Conservation (phyloP, 2,888 invertebrate species). For the Chrysolina americana region DNA sequence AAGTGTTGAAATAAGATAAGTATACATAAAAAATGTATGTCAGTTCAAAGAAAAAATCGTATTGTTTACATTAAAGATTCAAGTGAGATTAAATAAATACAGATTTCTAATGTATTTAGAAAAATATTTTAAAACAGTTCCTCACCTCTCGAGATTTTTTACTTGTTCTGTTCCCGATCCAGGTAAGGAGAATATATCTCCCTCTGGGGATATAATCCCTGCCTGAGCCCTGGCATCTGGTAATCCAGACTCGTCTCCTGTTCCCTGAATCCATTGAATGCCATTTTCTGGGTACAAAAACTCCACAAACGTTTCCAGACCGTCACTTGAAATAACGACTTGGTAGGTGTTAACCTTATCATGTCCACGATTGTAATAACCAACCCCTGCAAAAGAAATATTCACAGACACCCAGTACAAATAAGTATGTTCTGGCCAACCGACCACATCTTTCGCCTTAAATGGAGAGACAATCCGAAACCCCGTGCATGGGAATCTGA, state of each 20-base stretch:
- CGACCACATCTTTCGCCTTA: too few species aligned
- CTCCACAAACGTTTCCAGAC: constrained; percentile 86
- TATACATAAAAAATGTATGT: too few species aligned
- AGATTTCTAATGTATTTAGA: neutral
- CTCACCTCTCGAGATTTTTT: constrained; percentile 83
- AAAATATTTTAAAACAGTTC: constrained; percentile 17
- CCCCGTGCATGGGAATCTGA: too few species aligned
- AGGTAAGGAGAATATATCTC: constrained; percentile 80
- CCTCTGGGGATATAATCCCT: constrained; percentile 90
- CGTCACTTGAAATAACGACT: constrained; percentile 81
- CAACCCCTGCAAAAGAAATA: constrained; percentile 74
- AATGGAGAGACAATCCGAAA: too few species aligned
- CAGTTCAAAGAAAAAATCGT: too few species aligned
- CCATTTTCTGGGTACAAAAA: constrained; percentile 90
- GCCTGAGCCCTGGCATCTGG: constrained; percentile 95
- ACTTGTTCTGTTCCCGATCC: constrained; percentile 95
- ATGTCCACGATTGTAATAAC: constrained; percentile 78
- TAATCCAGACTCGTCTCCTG: constrained; percentile 80
- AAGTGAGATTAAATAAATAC: too few species aligned
- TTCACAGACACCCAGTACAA: too few species aligned
- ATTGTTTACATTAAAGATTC: too few species aligned
- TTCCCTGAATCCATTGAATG: constrained; percentile 93
- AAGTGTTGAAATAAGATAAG: too few species aligned
- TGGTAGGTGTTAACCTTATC: constrained; percentile 93
- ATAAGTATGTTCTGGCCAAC: too few species aligned